Percentiles rank a stretch among this genome's conserved stretches.
phyloP scores from a whole-genome alignment of 2,797 vertebrate genomes.

The Agapornis canus region DNA sequence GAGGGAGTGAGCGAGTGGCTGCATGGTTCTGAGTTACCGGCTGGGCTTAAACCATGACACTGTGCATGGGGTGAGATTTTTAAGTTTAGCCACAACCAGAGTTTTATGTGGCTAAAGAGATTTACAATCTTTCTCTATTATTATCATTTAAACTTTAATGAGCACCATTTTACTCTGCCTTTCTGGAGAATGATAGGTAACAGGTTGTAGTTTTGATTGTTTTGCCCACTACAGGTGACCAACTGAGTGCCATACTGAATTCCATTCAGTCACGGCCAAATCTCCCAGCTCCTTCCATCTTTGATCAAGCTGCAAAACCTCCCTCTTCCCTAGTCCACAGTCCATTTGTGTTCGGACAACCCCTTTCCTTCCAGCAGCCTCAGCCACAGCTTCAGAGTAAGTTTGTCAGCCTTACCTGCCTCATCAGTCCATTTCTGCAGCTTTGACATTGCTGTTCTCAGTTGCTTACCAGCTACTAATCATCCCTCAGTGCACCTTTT shows the following conservation, averaged over 20 bases:
- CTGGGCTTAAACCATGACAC: background rate
- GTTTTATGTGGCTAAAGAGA: constrained; percentile 13
- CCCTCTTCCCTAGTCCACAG: constrained; percentile 99
- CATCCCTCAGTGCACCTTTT: constrained; percentile 55
- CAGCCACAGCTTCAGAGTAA: constrained; percentile 99
- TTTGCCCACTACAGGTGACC: constrained; percentile 99
- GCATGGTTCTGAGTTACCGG: background rate
- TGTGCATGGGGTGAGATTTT: constrained; percentile 10
- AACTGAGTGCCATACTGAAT: constrained; percentile 99
- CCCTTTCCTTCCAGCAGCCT: constrained; percentile 99
- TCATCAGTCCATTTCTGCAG: constrained; percentile 87
- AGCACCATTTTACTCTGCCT: constrained; percentile 68
- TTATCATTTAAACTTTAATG: constrained; percentile 48
- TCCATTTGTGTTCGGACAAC: constrained; percentile 99
- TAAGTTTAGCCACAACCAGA: constrained; percentile 1
- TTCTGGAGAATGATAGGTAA: constrained; percentile 80
- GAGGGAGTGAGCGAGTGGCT: background rate
- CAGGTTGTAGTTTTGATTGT: constrained; percentile 97
- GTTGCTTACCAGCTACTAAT: constrained; percentile 66
- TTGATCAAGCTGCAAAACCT: constrained; percentile 99
- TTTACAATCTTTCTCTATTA: background rate
- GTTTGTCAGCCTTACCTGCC: constrained; percentile 95
- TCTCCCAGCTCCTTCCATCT: constrained; percentile 98
- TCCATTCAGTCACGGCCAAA: constrained; percentile 99
- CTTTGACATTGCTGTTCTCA: constrained; percentile 77